phyloP scores from a whole-genome alignment of 23 tunicate species.

The Botrylloides violaceus region DNA sequence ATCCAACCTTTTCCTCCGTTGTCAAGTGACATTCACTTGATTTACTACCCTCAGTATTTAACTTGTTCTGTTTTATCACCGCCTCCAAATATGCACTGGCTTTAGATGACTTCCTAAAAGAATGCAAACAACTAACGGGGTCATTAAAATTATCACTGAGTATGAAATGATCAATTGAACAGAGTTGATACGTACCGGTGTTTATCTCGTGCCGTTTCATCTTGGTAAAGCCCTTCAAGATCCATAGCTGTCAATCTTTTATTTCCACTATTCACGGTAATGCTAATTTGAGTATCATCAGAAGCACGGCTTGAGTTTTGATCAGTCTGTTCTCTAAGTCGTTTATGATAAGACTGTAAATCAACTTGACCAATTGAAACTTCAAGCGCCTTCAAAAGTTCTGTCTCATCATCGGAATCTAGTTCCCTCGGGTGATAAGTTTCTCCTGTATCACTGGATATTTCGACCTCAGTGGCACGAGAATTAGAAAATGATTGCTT shows the following conservation, averaged over 20 bases:
- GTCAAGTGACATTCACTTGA: too few relatives aligned
- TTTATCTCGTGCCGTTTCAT: neutral
- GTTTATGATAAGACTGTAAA: neutral
- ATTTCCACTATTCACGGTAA: neutral
- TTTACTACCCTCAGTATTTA: neutral
- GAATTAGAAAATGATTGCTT: constrained; percentile 7
- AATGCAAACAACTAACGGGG: neutral
- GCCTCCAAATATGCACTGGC: constrained; percentile 66
- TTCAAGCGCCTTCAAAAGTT: constrained; percentile 9
- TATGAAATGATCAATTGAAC: neutral
- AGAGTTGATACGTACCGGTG: constrained; percentile 2
- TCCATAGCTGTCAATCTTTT: neutral
- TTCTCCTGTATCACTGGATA: neutral
- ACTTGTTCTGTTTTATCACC: neutral
- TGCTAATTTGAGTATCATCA: neutral
- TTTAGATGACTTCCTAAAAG: constrained; percentile 43
- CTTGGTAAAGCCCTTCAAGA: constrained; percentile 7
- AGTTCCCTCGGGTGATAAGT: neutral
- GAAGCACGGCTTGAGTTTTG: neutral
- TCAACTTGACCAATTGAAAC: constrained; percentile 5
- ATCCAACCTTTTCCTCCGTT: too few relatives aligned
- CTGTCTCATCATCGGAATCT: constrained; percentile 13
- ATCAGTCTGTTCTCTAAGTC: too few relatives aligned
- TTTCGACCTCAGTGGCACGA: neutral
- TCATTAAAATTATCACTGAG: neutral